A percentile compares a stretch with the other conserved stretches of the same genome.
phyloP scores from a whole-genome alignment of 2,797 vertebrate species.

The Chrysocyon brachyurus region DNA sequence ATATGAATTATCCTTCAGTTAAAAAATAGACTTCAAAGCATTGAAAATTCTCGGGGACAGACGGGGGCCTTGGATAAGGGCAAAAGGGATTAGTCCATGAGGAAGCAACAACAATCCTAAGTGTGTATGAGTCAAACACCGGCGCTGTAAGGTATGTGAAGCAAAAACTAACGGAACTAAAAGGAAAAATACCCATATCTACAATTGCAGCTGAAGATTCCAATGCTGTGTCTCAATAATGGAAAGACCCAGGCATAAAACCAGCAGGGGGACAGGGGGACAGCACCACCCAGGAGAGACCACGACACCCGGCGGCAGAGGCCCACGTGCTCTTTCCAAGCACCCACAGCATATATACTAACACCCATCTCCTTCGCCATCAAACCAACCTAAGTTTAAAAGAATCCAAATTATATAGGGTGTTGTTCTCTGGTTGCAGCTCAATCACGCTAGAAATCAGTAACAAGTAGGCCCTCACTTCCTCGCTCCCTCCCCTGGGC shows the following conservation, averaged over 20 bases:
- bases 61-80: not conserved
- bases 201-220: not conserved
- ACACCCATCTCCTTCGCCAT: not conserved
- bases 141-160: not conserved
- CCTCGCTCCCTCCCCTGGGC: no score
- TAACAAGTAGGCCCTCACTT: not conserved
- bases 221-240: not conserved
- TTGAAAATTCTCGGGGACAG: not conserved
- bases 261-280: no score
- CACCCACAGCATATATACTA: not conserved
- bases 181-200: not conserved
- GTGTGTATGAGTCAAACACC: not conserved
- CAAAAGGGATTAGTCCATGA: not conserved
- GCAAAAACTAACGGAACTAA: not conserved
- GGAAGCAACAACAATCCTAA: not conserved
- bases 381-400: not conserved
- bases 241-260: not conserved
- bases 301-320: not conserved
- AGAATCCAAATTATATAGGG: not conserved
- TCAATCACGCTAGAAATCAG: not conserved
- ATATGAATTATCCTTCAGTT: not conserved
- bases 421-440: not conserved
- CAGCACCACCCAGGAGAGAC: no score
- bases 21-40: not conserved
- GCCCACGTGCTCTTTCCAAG: not conserved